These are phyloP conservation scores for Globia sparganii DNA, from an alignment of 2,888 invertebrate species.

Conservation along the genomic window DNA sequence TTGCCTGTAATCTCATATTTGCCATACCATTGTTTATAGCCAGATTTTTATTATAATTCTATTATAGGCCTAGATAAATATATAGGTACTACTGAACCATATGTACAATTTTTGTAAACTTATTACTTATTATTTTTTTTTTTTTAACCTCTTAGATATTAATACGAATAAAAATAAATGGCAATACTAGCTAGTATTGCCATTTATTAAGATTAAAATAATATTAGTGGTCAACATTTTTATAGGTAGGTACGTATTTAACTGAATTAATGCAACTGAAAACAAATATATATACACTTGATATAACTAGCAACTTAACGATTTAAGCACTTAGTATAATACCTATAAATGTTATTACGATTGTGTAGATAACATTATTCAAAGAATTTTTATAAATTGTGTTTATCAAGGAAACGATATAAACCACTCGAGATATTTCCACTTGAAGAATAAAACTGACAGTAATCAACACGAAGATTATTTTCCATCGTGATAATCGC, in stretches of 20 bases:
- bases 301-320: slow-evolving; percentile 8
- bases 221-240: background rate
- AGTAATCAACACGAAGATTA: slow-evolving; percentile 82
- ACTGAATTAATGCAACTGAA: background rate
- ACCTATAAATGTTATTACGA: slow-evolving; percentile 46
- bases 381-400: slow-evolving; percentile 64
- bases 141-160: slow-evolving; percentile 24
- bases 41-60: no score
- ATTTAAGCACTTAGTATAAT: slow-evolving; percentile 35
- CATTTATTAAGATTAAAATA: background rate
- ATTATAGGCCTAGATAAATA: no score
- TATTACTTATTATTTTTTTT: no score
- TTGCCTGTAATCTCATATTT: no score
- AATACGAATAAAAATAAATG: slow-evolving; percentile 18
- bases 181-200: background rate
- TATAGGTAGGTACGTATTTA: background rate
- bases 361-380: slow-evolving; percentile 62
- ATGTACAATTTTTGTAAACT: no score
- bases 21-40: no score
- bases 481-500: slow-evolving; percentile 85
- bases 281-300: background rate
- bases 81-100: no score
- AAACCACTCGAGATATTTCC: slow-evolving; percentile 80
- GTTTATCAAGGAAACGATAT: slow-evolving; percentile 76
- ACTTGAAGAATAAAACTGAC: slow-evolving; percentile 81